Evolutionary conservation across 2,888 invertebrate genomes (phyloP).

Genomic region (Erebia ligea): DNA sequence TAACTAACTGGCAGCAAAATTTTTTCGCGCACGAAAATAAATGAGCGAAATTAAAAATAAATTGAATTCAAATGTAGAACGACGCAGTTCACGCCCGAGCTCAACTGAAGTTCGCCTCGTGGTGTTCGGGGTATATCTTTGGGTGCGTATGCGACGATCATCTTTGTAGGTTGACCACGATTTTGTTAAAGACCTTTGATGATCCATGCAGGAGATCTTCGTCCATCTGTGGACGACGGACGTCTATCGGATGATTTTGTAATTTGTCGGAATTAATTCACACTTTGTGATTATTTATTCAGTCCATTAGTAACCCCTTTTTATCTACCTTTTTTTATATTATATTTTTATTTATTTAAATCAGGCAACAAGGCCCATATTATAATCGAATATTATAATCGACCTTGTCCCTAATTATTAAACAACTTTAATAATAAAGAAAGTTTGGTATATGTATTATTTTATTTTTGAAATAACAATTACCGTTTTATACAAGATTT

Average conservation of each 20-base stretch:
- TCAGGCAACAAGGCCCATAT: no score
- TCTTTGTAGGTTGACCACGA: constrained; percentile 44
- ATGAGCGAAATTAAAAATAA: constrained; percentile 12
- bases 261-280: neutral
- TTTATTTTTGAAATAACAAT: no score
- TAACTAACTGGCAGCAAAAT: constrained; percentile 17
- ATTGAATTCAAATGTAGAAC: constrained; percentile 29
- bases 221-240: neutral
- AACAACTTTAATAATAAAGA: no score
- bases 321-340: no score
- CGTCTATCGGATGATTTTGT: no score
- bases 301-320: no score
- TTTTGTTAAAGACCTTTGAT: constrained; percentile 14
- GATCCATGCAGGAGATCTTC: neutral
- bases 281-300: neutral
- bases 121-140: constrained; percentile 49
- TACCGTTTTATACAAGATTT: no score
- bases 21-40: constrained; percentile 16
- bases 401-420: no score
- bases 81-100: constrained; percentile 46
- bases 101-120: constrained; percentile 50
- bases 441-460: no score
- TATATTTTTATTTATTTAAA: no score
- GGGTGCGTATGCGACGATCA: constrained; percentile 44
- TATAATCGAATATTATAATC: no score